Base-by-base conservation (phyloP, 2,113 vertebrate genomes). In the Oceanodroma tethys region DNA sequence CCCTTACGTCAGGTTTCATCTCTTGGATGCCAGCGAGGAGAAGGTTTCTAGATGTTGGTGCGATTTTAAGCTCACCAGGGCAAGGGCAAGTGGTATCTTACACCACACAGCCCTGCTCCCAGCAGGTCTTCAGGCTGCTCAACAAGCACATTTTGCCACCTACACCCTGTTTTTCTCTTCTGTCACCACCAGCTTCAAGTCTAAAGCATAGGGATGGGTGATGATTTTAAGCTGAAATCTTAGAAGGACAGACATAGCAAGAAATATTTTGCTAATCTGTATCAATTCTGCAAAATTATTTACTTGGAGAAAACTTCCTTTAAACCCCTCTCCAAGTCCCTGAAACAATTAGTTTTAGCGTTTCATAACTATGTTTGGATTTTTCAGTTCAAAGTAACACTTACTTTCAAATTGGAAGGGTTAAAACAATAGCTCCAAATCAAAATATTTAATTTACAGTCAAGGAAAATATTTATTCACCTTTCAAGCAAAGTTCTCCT, bases 1-100 rank as follows among this genome's bases (percentile, higher is more conserved):
- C 16, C 43, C 17, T 65, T 68, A 13, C 0, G 0, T 6, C 0
- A 0, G 3, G 58, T 58, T 73, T 89, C 3, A 11, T 11, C 40
- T 48, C 48, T 18, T 11, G 45, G 53, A 23, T 75, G 16, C 11
- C 38, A 70, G 26, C 9, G 16, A 42, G n/a, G n/a, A 56, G 45
- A 56, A 71, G 58, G 34, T 30, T 87, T 80, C 52, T n/a, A 62
- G 86, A 38, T n/a, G 25, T 14, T 62, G 58, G 10, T 73, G 38
- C 1, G 18, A 34, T 48, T 76, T 58, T 68, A 73, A 84, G 58
- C n/a, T 82, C 27, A 55, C 2, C 48, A 32, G 56, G 36, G 22
- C 52, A 79, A 81, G 15, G 34, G 8, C 23, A 78, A 70, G 25
- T 38, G n/a, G 20, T 30, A n/a, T 9, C 29, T 29, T 82, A 52